Conservation (phyloP, 1,140 invertebrate genomes). For the Limonius californicus region DNA sequence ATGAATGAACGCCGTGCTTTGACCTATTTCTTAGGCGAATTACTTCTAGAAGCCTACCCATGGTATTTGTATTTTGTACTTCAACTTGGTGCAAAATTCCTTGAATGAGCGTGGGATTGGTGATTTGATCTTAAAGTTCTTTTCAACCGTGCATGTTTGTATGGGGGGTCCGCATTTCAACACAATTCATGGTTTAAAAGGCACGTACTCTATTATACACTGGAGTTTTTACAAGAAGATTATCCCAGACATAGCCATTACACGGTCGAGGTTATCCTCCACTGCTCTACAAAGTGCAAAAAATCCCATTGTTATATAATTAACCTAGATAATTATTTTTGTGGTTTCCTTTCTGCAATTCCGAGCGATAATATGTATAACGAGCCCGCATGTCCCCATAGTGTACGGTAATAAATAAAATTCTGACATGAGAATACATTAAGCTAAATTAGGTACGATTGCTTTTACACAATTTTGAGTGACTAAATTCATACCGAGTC, state of each 20-base stretch:
- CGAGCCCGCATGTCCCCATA: not conserved
- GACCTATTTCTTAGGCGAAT: not conserved
- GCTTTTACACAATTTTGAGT: conserved; percentile 11
- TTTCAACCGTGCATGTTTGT: conserved; percentile 3
- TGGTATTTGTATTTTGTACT: not conserved
- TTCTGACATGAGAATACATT: conserved; percentile 11
- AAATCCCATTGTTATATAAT: not conserved
- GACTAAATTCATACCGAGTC: not conserved
- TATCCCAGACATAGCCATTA: not conserved
- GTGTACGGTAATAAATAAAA: conserved; percentile 11
- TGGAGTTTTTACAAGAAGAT: not conserved
- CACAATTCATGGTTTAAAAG: conserved; percentile 6
- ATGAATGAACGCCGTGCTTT: not conserved
- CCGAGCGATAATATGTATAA: conserved; percentile 3
- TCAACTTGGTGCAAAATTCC: conserved; percentile 7
- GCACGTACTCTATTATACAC: conserved; percentile 1
- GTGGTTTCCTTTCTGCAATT: conserved; percentile 12
- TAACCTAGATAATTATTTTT: conserved; percentile 6
- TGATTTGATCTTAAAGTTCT: conserved; percentile 7
- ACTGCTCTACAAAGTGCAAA: not conserved
- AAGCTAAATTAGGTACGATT: conserved; percentile 4
- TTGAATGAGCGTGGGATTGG: conserved; percentile 13
- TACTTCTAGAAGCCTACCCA: not conserved
- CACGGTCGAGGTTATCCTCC: too few relatives aligned
- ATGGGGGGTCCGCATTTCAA: conserved; percentile 7